Conservation (phyloP, 2,113 vertebrate genomes). For the Siniperca chuatsi region DNA sequence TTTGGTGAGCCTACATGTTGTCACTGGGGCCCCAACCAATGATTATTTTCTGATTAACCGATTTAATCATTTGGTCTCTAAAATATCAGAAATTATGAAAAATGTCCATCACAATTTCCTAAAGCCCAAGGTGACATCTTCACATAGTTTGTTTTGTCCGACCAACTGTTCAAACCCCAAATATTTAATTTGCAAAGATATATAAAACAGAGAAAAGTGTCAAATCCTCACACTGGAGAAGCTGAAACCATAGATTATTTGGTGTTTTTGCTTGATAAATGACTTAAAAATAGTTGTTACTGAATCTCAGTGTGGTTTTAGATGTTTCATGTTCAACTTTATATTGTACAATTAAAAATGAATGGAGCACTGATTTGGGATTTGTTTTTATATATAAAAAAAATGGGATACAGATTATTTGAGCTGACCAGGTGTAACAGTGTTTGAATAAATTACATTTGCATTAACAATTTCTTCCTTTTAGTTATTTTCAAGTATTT, state of each 20-base stretch:
- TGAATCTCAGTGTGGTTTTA: not conserved
- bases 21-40: not conserved
- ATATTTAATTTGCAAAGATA: not conserved
- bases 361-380: not conserved
- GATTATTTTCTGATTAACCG: not conserved
- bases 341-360: slow-evolving; percentile 19
- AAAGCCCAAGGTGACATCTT: not conserved
- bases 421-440: not conserved
- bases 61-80: not conserved
- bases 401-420: not conserved
- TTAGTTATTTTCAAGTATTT: not conserved
- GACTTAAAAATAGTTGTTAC: not conserved
- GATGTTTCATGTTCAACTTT: slow-evolving; percentile 4
- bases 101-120: not conserved
- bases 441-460: slow-evolving; percentile 9
- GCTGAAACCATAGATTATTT: not conserved
- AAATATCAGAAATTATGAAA: not conserved
- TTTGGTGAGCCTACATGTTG: not conserved
- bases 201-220: not conserved
- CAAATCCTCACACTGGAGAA: not conserved
- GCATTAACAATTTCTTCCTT: not conserved
- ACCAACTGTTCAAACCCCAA: not conserved
- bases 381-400: not conserved
- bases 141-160: not conserved
- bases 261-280: not conserved